Percentiles rank a stretch among this genome's conserved stretches.
Conservation (phyloP, 2,113 vertebrate species). For the Hypanus sabinus region DNA sequence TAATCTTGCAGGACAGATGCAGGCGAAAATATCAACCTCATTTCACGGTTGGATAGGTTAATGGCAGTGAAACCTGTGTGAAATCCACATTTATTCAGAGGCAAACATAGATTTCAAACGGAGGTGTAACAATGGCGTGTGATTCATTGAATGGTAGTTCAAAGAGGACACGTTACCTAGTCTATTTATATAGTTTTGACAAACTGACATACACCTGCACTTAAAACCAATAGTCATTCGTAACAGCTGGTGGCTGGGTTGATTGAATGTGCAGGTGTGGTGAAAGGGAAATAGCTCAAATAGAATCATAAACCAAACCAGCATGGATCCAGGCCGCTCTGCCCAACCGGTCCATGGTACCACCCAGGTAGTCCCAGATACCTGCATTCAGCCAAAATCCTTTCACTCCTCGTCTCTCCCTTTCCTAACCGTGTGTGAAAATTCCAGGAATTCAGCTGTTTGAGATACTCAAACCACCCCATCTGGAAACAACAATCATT, state of each 20-base stretch:
- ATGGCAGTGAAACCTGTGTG: not conserved
- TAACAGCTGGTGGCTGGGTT: not conserved
- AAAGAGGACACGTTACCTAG: not conserved
- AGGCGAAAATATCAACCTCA: not conserved
- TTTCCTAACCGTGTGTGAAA: too few species aligned
- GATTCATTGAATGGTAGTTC: not conserved
- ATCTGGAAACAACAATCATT: too few species aligned
- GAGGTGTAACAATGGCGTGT: not conserved
- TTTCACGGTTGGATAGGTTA: not conserved
- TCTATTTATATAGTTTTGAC: not conserved
- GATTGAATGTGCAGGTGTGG: not conserved
- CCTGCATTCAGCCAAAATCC: too few species aligned
- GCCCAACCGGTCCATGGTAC: too few species aligned
- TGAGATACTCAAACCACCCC: too few species aligned
- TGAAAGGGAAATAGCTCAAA: not conserved
- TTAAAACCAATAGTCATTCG: not conserved
- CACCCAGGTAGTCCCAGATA: too few species aligned
- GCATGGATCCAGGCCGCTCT: not conserved
- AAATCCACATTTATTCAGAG: not conserved
- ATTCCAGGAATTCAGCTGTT: too few species aligned
- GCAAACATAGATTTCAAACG: not conserved
- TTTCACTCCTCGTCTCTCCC: too few species aligned
- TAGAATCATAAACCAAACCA: too few species aligned
- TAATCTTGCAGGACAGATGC: not conserved
- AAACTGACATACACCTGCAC: not conserved